Evolutionary conservation across 2,113 vertebrate genomes (phyloP).

Genomic region (Salvelinus fontinalis): DNA sequence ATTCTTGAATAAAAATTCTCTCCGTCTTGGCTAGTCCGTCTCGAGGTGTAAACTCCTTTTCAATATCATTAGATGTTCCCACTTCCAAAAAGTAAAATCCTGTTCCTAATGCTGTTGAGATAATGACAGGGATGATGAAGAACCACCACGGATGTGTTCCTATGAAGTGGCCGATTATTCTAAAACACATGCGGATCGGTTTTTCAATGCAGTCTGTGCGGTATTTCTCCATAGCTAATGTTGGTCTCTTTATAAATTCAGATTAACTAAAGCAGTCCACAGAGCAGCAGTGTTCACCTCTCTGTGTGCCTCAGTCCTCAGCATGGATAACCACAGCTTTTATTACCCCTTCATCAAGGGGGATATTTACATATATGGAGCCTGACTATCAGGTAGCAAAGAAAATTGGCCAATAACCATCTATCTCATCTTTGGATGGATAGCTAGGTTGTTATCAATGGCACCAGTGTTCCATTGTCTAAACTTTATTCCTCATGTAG

Average conservation of each 20-base stretch:
- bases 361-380: background rate
- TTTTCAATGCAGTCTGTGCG: constrained; percentile 73
- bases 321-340: background rate
- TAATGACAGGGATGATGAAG: constrained; percentile 63
- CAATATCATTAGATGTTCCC: constrained; percentile 68
- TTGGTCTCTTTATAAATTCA: background rate
- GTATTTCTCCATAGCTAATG: constrained; percentile 18
- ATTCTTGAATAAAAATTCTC: constrained; percentile 67
- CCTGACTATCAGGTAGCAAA: background rate
- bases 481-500: background rate
- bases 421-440: background rate
- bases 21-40: constrained; percentile 77
- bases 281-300: background rate
- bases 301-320: background rate
- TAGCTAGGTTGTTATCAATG: background rate
- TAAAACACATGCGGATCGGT: constrained; percentile 66
- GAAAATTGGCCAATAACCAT: background rate
- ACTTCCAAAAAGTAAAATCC: constrained; percentile 71
- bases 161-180: constrained; percentile 62
- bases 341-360: background rate
- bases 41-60: constrained; percentile 78
- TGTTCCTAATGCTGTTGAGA: constrained; percentile 69
- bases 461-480: background rate
- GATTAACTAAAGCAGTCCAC: too few relatives aligned
- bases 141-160: constrained; percentile 80